Conservation (phyloP, 1,140 invertebrate genomes). For the Portunus trituberculatus region DNA sequence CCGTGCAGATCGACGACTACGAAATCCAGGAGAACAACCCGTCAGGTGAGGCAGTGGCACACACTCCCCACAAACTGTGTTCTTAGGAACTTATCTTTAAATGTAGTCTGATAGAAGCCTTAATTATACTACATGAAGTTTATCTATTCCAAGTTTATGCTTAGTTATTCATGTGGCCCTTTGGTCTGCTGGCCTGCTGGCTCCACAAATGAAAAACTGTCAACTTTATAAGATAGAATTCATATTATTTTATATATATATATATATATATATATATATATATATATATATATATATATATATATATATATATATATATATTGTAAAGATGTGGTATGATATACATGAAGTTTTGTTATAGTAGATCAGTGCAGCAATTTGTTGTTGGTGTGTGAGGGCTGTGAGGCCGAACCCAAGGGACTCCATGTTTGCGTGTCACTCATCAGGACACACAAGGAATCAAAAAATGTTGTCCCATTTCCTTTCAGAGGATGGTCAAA, state of each 20-base stretch:
- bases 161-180: too few species aligned
- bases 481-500: slow-evolving; percentile 74
- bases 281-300: too few species aligned
- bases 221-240: not conserved
- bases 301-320: too few species aligned
- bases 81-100: not conserved
- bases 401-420: not conserved
- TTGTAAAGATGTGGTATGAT: too few species aligned
- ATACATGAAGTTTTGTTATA: too few species aligned
- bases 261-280: not conserved
- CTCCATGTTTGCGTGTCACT: not conserved
- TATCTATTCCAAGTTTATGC: too few species aligned
- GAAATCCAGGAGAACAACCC: slow-evolving; percentile 91
- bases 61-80: too few species aligned
- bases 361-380: too few species aligned
- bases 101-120: not conserved
- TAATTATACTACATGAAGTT: not conserved
- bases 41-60: slow-evolving; percentile 78
- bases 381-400: not conserved
- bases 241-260: not conserved
- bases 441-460: slow-evolving; percentile 15
- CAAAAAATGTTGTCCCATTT: slow-evolving; percentile 66
- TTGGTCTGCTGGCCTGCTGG: too few species aligned
- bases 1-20: slow-evolving; percentile 95
- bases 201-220: too few species aligned